Evolutionary conservation across 2,113 vertebrate species (phyloP).

Genomic region (Miniopterus natalensis): DNA sequence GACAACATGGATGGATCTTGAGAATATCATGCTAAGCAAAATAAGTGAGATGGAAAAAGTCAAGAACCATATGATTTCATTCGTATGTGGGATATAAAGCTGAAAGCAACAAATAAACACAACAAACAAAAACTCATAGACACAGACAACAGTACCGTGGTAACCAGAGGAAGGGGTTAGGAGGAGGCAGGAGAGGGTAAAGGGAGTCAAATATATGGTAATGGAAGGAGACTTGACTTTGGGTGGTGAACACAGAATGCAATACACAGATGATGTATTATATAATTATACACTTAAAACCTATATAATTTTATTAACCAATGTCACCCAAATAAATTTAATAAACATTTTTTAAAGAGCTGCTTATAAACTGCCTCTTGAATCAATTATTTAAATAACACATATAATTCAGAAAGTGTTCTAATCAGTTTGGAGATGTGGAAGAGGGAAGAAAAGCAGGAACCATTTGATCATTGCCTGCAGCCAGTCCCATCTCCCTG

Average conservation of each 20-base stretch:
- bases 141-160: not conserved
- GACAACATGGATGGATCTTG: not conserved
- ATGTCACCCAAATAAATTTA: not conserved
- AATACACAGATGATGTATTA: not conserved
- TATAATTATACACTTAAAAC: not conserved
- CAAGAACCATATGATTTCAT: not conserved
- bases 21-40: not conserved
- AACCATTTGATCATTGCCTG: not conserved
- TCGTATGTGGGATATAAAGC: not conserved
- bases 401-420: conserved; percentile 54
- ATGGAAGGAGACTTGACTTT: not conserved
- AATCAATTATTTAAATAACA: conserved; percentile 47
- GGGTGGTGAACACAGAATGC: not conserved
- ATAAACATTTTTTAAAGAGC: not conserved
- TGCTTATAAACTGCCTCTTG: not conserved
- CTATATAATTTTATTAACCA: not conserved
- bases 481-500: not conserved
- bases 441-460: not conserved
- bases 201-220: not conserved
- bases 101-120: not conserved
- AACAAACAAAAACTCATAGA: not conserved
- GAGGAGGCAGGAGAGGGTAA: not conserved
- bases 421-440: conserved; percentile 21
- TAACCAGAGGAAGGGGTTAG: not conserved
- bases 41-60: not conserved